Evolutionary conservation across 2,888 invertebrate species (phyloP), one percentile per base, ranked within the genome.

Genomic region (Hydropsyche betteni): DNA sequence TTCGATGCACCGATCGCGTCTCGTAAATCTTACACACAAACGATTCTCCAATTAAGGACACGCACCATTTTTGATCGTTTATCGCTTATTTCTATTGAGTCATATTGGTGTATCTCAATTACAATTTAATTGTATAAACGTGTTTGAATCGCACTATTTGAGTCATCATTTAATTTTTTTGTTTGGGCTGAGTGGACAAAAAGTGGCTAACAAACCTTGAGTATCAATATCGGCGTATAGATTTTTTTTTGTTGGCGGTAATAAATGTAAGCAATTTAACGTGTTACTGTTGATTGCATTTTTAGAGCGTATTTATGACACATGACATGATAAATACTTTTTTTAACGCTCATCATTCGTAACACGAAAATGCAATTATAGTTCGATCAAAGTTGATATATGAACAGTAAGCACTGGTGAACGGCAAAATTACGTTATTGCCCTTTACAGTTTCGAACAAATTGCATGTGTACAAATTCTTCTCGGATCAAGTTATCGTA

Each of bases 51-150:
- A 64, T 64, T 64, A 64, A 36, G 64, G 64, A 64, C 64, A 64
- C 64, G 64, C 16, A 53, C 53, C 53, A 16, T 61, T 61, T 61
- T 33, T 24, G 61, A 36, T 64, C 58, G 58, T 36, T 64, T 64
- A 64, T 64, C 64, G 64, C 64, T 14, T 6, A n/a, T 14, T 24
- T 58, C 58, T 64, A 64, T 64, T 64, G 64, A 64, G 64, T 64
- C 64, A 36, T 36, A 64, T 64, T n/a, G 6, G 36, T 10, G 64
- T 64, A 36, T 36, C 64, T 64, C 64, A 36, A 64, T 64, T 64
- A n/a, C 64, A 34, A 36, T 64, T 64, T 64, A 64, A 64, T 64
- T 64, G 36, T 64, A 64, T 64, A 64, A 64, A 33, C 64, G 34
- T 58, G 58, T 58, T 24, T 24, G 36, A 64, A 36, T 24, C 64